A percentile compares a stretch with the other conserved stretches of the same genome.
phyloP scores from a whole-genome alignment of 2,113 vertebrate genomes.

The Eptesicus fuscus region DNA sequence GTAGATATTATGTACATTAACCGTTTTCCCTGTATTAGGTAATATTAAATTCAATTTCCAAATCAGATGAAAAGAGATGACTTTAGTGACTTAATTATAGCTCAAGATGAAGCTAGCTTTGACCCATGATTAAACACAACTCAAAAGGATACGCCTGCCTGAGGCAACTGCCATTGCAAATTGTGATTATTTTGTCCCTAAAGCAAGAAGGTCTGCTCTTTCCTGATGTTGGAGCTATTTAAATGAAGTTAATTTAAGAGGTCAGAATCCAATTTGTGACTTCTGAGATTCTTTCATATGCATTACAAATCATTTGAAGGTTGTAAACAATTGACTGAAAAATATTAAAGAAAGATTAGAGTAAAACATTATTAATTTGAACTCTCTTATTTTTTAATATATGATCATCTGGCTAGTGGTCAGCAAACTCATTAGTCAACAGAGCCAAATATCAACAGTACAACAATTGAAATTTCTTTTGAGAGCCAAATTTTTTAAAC shows the following conservation, averaged over 20 bases:
- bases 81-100: conserved; percentile 44
- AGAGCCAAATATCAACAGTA: too few relatives aligned
- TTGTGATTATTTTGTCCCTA: conserved; percentile 53
- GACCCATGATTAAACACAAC: conserved; percentile 52
- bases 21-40: not conserved
- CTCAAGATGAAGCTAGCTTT: conserved; percentile 50
- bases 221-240: conserved; percentile 44
- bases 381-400: conserved; percentile 17
- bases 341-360: not conserved
- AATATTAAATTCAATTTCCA: not conserved
- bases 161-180: conserved; percentile 62
- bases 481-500: too few relatives aligned
- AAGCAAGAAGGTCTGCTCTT: conserved; percentile 50
- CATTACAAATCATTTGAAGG: conserved; percentile 39
- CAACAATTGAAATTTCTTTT: too few relatives aligned
- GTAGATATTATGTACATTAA: not conserved
- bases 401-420: not conserved
- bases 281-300: conserved; percentile 54
- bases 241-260: conserved; percentile 62
- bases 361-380: conserved; percentile 34
- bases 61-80: not conserved
- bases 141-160: conserved; percentile 33
- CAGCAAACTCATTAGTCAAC: too few relatives aligned
- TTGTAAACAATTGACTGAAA: conserved; percentile 8
- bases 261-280: conserved; percentile 57